Conservation (phyloP, 2,113 vertebrate genomes). For the Syngnathus scovelli region DNA sequence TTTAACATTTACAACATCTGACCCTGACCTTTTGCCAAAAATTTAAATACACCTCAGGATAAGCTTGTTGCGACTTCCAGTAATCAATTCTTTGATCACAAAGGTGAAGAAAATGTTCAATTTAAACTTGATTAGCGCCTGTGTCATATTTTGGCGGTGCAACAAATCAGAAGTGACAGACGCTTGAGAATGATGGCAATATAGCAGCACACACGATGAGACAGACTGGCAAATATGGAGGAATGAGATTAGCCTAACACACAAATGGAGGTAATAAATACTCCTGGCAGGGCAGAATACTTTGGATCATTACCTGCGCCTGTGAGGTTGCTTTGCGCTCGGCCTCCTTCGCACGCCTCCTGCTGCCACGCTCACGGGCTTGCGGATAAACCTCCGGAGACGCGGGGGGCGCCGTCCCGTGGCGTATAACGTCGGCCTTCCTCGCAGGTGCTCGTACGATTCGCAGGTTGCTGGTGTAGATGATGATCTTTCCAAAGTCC, state of each 20-base stretch:
- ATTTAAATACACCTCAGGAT: background rate
- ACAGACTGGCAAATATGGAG: background rate
- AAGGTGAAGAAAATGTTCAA: background rate
- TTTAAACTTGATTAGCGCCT: constrained; percentile 27
- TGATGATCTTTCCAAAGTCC: constrained; percentile 96
- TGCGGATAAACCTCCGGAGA: constrained; percentile 60
- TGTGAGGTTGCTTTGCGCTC: constrained; percentile 35
- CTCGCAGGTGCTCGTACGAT: constrained; percentile 82
- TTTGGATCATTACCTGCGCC: constrained; percentile 54
- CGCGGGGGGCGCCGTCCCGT: constrained; percentile 58
- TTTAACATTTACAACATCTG: background rate
- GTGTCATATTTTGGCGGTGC: constrained; percentile 25
- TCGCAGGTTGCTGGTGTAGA: constrained; percentile 95
- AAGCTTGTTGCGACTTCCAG: background rate
- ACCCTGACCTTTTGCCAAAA: too few relatives aligned
- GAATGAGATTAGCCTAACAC: constrained; percentile 4
- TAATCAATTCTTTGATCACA: background rate
- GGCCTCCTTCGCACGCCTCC: constrained; percentile 43
- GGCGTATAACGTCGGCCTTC: constrained; percentile 72
- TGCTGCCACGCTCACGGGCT: constrained; percentile 43
- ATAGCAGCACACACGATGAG: constrained; percentile 4
- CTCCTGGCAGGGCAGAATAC: constrained; percentile 25
- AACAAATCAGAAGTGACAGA: constrained; percentile 34
- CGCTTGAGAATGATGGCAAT: constrained; percentile 18
- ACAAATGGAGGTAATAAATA: constrained; percentile 30